Conservation (phyloP, 35 echinoderm and acorn worm species). For the Amphiura filiformis region DNA sequence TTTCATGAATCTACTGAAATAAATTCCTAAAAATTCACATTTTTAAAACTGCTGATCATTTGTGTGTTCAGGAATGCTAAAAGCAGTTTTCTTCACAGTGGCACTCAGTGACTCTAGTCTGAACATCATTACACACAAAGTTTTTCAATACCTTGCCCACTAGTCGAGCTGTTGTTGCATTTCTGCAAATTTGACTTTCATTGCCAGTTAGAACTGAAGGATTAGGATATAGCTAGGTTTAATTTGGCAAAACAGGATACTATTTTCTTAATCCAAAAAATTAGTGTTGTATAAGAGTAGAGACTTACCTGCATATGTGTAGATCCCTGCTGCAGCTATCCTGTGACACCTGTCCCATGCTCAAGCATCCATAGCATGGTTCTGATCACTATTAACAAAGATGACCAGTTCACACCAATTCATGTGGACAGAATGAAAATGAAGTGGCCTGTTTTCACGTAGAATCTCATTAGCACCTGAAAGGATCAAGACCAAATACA, state of each 20-base stretch:
- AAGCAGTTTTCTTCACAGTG: background rate
- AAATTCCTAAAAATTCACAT: no score
- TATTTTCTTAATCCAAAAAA: no score
- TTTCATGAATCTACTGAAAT: no score
- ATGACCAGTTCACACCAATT: slow-evolving; percentile 89
- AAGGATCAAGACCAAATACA: no score
- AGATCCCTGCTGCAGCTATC: slow-evolving; percentile 97
- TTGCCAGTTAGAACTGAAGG: no score
- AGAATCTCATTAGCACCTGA: slow-evolving; percentile 90
- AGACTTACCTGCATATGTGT: slow-evolving; percentile 98
- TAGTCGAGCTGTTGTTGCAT: no score
- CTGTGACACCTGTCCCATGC: slow-evolving; percentile 97
- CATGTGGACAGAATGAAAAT: slow-evolving; percentile 89
- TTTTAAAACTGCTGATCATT: no score
- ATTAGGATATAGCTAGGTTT: no score
- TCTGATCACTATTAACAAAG: slow-evolving; percentile 98
- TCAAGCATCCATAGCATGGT: slow-evolving; percentile 97
- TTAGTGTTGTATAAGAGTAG: no score
- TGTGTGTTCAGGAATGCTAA: background rate
- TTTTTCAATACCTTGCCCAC: no score
- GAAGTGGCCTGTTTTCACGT: slow-evolving; percentile 76
- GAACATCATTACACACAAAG: slow-evolving; percentile 1
- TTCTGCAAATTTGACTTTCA: no score
- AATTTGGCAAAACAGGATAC: no score
- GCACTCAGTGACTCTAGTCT: background rate